These are phyloP conservation scores for Pelosia muscerda DNA, from an alignment of 2,888 invertebrate genomes.

Conservation along the genomic window DNA sequence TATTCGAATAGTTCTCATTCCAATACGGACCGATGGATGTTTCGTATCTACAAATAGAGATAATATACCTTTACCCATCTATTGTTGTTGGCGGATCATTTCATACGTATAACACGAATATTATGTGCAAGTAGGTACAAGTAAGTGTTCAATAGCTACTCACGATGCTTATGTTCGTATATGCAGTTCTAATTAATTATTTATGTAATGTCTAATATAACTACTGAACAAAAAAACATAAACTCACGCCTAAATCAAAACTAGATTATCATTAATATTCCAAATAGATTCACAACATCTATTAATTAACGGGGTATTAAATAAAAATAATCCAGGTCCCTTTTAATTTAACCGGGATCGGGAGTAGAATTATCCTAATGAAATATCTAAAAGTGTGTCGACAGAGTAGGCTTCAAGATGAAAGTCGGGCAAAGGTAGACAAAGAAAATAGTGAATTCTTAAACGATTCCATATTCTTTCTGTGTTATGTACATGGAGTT, in stretches of 20 bases:
- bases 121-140: not conserved
- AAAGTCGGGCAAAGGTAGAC: conserved; percentile 10
- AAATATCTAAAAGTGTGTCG: conserved; percentile 9
- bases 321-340: too few relatives aligned
- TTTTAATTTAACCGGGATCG: too few relatives aligned
- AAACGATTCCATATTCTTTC: conserved; percentile 23
- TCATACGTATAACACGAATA: not conserved
- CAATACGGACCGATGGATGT: conserved; percentile 50
- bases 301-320: not conserved
- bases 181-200: not conserved
- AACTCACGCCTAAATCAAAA: too few relatives aligned
- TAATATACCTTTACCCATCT: conserved; percentile 15
- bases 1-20: conserved; percentile 75
- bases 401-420: conserved; percentile 10
- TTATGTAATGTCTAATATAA: not conserved
- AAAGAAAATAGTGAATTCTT: conserved; percentile 13
- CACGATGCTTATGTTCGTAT: not conserved
- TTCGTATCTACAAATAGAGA: conserved; percentile 40
- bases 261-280: not conserved
- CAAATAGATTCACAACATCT: not conserved
- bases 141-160: too few relatives aligned
- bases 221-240: not conserved
- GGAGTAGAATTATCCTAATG: not conserved
- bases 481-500: conserved; percentile 24
- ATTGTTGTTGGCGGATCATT: not conserved